Evolutionary conservation across 2,888 invertebrate genomes (phyloP).

Genomic region (Drosophila austrosaltans): DNA sequence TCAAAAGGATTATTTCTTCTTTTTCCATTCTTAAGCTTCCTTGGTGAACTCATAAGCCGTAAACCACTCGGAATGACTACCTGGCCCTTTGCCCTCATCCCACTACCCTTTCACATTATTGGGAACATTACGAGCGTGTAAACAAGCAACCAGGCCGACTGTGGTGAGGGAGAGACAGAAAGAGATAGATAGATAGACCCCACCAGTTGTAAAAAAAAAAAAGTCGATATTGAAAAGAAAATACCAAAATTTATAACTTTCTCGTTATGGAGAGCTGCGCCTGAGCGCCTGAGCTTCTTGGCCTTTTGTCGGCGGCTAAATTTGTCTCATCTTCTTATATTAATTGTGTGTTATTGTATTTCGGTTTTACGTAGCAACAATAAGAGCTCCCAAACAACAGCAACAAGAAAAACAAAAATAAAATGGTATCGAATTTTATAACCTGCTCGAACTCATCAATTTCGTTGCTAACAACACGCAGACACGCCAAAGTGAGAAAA

Average conservation of each 20-base stretch:
- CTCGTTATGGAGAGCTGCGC: slow-evolving; percentile 71
- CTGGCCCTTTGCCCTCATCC: background rate
- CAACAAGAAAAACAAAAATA: background rate
- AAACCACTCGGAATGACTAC: slow-evolving; percentile 1
- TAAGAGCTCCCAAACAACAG: slow-evolving; percentile 53
- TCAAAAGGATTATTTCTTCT: background rate
- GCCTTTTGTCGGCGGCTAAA: slow-evolving; percentile 78
- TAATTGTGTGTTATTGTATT: slow-evolving; percentile 79
- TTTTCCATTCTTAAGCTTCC: background rate
- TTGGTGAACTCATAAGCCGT: background rate
- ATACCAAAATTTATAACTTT: slow-evolving; percentile 81
- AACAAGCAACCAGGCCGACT: slow-evolving; percentile 65
- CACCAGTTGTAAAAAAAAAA: slow-evolving; percentile 50
- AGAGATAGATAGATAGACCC: slow-evolving; percentile 55
- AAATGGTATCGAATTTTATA: slow-evolving; percentile 78
- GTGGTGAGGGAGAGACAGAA: slow-evolving; percentile 23
- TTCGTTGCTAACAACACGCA: slow-evolving; percentile 77
- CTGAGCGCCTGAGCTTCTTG: slow-evolving; percentile 4
- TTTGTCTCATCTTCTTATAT: slow-evolving; percentile 79
- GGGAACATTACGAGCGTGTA: slow-evolving; percentile 68
- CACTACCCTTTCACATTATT: slow-evolving; percentile 31
- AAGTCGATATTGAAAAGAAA: slow-evolving; percentile 54
- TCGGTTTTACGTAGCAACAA: slow-evolving; percentile 56
- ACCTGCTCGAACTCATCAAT: slow-evolving; percentile 80
- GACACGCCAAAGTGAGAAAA: slow-evolving; percentile 79